Evolutionary conservation across 2,113 vertebrate species (phyloP).

Genomic region (Triplophysa siluroides): DNA sequence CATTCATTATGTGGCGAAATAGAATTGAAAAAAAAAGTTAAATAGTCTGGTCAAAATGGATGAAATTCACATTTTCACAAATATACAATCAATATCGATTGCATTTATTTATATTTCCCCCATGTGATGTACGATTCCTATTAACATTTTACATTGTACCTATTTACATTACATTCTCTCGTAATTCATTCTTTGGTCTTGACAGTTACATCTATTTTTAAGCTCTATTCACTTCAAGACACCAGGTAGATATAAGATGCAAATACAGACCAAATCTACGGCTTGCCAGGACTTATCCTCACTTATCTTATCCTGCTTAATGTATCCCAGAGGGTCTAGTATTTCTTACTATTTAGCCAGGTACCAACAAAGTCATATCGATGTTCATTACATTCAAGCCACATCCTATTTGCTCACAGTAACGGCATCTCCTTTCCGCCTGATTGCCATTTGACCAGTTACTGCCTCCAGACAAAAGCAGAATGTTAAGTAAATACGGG

Average conservation of each 20-base stretch:
- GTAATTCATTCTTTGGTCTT: conserved; percentile 29
- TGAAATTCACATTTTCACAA: too few relatives aligned
- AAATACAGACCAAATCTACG: conserved; percentile 65
- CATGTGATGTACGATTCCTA: conserved; percentile 46
- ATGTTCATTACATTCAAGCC: conserved; percentile 25
- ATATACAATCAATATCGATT: too few relatives aligned
- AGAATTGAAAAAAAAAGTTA: too few relatives aligned
- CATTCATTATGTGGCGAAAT: too few relatives aligned
- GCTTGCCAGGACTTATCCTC: conserved; percentile 59
- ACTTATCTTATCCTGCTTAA: not conserved
- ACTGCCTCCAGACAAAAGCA: conserved; percentile 50
- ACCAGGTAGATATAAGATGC: conserved; percentile 73
- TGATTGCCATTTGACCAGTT: conserved; percentile 44
- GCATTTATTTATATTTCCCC: conserved; percentile 43
- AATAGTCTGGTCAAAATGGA: too few relatives aligned
- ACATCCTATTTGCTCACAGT: conserved; percentile 55
- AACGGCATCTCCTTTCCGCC: conserved; percentile 31
- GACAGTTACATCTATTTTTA: conserved; percentile 56
- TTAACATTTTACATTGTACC: conserved; percentile 20
- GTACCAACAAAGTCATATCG: not conserved
- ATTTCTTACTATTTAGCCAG: not conserved
- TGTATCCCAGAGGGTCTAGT: too few relatives aligned
- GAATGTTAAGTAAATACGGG: conserved; percentile 43
- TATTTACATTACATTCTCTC: not conserved
- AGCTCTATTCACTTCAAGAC: conserved; percentile 36